Evolutionary conservation across 1,140 invertebrate species (phyloP).

Genomic region (Pinna nobilis): DNA sequence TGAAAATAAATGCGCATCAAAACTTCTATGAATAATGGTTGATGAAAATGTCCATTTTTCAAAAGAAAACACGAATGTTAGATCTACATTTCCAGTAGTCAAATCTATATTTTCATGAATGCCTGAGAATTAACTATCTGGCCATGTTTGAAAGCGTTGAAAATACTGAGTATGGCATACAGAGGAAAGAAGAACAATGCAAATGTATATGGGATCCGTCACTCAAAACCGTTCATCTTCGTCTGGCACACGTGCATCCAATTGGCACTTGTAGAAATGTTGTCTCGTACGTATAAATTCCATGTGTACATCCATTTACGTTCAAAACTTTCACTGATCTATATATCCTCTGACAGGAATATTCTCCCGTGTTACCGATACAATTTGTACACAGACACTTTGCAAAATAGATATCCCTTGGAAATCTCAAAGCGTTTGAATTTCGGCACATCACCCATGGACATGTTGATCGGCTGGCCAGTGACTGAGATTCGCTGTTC

Average conservation of each 20-base stretch:
- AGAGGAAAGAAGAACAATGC: no score
- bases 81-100: no score
- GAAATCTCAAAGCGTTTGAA: constrained; percentile 5
- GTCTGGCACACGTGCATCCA: constrained; percentile 26
- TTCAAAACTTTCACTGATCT: constrained; percentile 3
- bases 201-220: no score
- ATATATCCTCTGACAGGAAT: constrained; percentile 27
- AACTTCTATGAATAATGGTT: no score
- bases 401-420: constrained; percentile 15
- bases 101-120: no score
- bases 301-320: constrained; percentile 2
- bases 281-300: not conserved
- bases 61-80: no score
- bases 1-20: no score
- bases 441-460: constrained; percentile 18
- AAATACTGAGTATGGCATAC: no score
- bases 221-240: not conserved
- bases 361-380: constrained; percentile 8
- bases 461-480: constrained; percentile 21
- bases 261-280: not conserved
- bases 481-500: no score
- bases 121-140: no score
- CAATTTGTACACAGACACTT: constrained; percentile 23
- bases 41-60: no score
- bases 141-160: no score